phyloP scores from a whole-genome alignment of 2,113 vertebrate species.

The Pelodiscus sinensis region DNA sequence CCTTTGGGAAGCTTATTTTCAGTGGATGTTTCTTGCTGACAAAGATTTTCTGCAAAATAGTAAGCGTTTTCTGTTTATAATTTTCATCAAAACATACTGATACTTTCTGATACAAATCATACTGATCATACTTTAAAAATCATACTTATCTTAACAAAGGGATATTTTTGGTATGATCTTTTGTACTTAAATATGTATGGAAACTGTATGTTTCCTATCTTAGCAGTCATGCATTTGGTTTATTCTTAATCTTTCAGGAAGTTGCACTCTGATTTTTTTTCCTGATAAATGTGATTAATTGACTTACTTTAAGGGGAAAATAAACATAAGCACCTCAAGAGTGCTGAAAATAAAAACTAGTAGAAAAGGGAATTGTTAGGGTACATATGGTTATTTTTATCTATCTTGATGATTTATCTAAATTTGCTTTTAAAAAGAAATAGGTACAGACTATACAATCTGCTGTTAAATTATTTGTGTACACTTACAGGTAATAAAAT shows the following conservation, averaged over 20 bases:
- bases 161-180: background rate
- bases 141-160: background rate
- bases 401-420: background rate
- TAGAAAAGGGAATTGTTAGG: background rate
- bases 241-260: background rate
- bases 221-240: background rate
- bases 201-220: background rate
- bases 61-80: slow-evolving; percentile 6
- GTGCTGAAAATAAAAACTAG: background rate
- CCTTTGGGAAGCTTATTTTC: slow-evolving; percentile 86
- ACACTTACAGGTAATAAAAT: slow-evolving; percentile 19
- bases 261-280: background rate
- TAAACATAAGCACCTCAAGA: background rate
- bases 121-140: background rate
- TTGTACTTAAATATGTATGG: background rate
- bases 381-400: background rate
- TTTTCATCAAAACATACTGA: background rate
- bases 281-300: background rate
- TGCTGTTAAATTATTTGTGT: slow-evolving; percentile 12
- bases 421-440: slow-evolving; percentile 26
- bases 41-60: slow-evolving; percentile 72
- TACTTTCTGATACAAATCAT: background rate
- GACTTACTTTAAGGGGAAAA: background rate
- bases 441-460: background rate
- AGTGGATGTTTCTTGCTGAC: slow-evolving; percentile 67